A percentile compares a stretch with the other conserved stretches of the same genome.
phyloP scores from a whole-genome alignment of 2,797 vertebrate genomes.

The Macrochelys suwanniensis region DNA sequence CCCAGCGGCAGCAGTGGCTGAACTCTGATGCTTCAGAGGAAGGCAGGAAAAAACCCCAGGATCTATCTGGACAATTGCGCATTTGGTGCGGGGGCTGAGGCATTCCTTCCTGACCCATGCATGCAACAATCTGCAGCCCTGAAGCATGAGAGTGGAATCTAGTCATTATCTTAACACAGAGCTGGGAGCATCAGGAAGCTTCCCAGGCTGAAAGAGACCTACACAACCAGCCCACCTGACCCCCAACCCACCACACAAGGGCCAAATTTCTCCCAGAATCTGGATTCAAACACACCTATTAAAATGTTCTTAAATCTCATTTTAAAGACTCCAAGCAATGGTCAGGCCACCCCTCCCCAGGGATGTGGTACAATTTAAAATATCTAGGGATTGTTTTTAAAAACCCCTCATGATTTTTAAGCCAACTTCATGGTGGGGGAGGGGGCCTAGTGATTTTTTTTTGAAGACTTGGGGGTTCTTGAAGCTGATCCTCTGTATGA shows the following conservation, averaged over 20 bases:
- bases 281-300: not conserved
- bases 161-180: not conserved
- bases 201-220: not conserved
- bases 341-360: not conserved
- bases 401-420: not conserved
- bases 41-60: not conserved
- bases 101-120: not conserved
- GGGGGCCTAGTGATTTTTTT: too few species aligned
- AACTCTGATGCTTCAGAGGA: too few species aligned
- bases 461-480: not conserved
- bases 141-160: not conserved
- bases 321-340: not conserved
- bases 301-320: not conserved
- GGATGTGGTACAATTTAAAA: not conserved
- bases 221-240: not conserved
- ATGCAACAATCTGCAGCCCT: not conserved
- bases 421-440: not conserved
- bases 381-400: not conserved
- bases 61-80: not conserved
- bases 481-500: not conserved
- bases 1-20: too few species aligned
- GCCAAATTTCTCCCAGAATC: not conserved
- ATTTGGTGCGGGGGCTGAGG: not conserved
- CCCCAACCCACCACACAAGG: not conserved
- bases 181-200: not conserved